Evolutionary conservation across 2,888 invertebrate species (phyloP).

Genomic region (Adela reaumurella): DNA sequence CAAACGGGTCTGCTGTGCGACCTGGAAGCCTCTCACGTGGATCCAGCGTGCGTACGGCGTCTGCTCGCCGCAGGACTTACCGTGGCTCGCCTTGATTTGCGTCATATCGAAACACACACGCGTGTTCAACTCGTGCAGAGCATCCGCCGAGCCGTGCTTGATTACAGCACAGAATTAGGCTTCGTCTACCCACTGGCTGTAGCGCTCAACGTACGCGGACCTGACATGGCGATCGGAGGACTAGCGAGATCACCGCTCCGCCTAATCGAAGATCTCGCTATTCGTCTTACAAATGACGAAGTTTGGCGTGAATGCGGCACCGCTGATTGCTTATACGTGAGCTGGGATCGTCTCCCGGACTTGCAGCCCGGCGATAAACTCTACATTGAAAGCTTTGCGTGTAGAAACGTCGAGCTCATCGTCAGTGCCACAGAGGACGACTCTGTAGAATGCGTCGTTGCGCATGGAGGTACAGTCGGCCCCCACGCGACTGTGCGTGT

Average conservation of each 20-base stretch:
- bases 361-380: constrained; percentile 47
- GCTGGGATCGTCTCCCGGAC: constrained; percentile 49
- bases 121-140: constrained; percentile 42
- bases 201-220: constrained; percentile 36
- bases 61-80: constrained; percentile 47
- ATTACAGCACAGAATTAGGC: constrained; percentile 43
- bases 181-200: constrained; percentile 48
- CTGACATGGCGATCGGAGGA: constrained; percentile 38
- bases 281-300: constrained; percentile 48
- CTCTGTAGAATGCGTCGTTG: constrained; percentile 48
- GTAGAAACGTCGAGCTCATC: constrained; percentile 31
- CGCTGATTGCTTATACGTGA: constrained; percentile 50
- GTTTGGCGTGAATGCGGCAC: constrained; percentile 54
- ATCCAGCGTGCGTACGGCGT: constrained; percentile 35
- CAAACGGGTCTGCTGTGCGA: constrained; percentile 47
- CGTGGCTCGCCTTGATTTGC: constrained; percentile 39
- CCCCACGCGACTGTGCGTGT: constrained; percentile 51
- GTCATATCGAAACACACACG: constrained; percentile 37
- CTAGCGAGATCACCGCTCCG: constrained; percentile 23
- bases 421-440: constrained; percentile 37
- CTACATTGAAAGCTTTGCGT: constrained; percentile 45
- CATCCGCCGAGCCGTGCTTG: constrained; percentile 43
- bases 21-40: constrained; percentile 32
- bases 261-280: constrained; percentile 28
- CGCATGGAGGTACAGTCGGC: constrained; percentile 48